A percentile compares a stretch with the other conserved stretches of the same genome.
phyloP scores from a whole-genome alignment of 2,888 invertebrate genomes.

The Autographa pulchrina region DNA sequence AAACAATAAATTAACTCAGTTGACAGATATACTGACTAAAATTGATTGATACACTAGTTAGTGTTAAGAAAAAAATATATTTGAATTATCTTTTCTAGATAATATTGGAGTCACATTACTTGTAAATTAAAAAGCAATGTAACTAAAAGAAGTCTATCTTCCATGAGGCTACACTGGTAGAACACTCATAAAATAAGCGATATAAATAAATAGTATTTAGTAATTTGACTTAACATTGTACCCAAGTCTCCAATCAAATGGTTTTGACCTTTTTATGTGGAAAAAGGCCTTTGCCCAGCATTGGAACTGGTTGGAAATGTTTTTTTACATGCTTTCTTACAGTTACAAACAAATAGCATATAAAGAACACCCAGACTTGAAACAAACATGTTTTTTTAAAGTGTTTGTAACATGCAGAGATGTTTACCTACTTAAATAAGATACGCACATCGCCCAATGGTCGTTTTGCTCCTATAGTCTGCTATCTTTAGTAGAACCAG shows the following conservation, averaged over 20 bases:
- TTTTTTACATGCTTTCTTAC: too few species aligned
- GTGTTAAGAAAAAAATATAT: not conserved
- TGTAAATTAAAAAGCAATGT: not conserved
- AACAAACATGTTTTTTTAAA: too few species aligned
- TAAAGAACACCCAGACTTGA: too few species aligned
- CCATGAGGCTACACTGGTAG: not conserved
- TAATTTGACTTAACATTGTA: not conserved
- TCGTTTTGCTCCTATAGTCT: too few species aligned
- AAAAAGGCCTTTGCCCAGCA: too few species aligned
- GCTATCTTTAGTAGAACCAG: too few species aligned
- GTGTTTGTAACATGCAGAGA: too few species aligned
- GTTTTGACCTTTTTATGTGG: too few species aligned
- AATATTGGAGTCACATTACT: not conserved
- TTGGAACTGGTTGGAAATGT: too few species aligned
- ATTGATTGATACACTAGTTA: not conserved
- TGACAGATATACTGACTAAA: not conserved
- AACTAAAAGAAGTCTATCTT: not conserved
- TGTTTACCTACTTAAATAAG: too few species aligned
- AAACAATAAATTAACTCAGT: not conserved
- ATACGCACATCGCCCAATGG: too few species aligned
- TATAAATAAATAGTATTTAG: not conserved
- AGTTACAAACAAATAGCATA: too few species aligned
- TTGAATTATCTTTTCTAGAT: constrained; percentile 1
- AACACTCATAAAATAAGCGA: not conserved
- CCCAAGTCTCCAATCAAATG: not conserved